Evolutionary conservation across 1,140 invertebrate genomes (phyloP), one percentile per base, ranked within the genome.

Genomic region (Drosophila pseudoananassae): DNA sequence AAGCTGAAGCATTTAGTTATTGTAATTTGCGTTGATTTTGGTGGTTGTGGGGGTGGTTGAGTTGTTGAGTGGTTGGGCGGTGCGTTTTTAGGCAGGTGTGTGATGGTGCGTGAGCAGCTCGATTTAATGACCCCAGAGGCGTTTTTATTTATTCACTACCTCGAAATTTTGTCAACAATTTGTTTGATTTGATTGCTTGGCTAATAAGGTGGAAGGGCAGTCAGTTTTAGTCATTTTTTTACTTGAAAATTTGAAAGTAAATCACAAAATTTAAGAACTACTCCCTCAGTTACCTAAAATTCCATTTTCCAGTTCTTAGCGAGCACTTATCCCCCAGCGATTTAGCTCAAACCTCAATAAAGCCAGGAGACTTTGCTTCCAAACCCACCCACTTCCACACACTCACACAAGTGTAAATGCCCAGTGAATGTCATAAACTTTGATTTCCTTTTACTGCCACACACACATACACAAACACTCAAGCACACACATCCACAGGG

Each of bases 81-180:
- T 68, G 63, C 23, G 29, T 25, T 60, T 61, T 57, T 33, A 29
- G 17, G 20, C 38, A 53, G 5, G 53, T 49, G 25, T 27, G 60
- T n/a, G 43, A 20, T 20, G 68, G 77, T 85, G 81, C 81, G 77
- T 85, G 81, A 56, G 53, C 51, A 4, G 25, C 25, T 77, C 77
- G 74, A 87, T 82, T 87, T 85, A 85, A 85, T 85, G 82, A 60
- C 58, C 69, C 31, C 36, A 43, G 9, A 38, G 53, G 40, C 56
- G 54, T 55, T 63, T 80, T 74, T 74, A 74, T 74, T 74, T 74
- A 81, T 78, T 81, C 70, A 82, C 70, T 58, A 76, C 52, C 23
- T 43, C 68, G 69, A 74, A 78, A 87, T 87, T 85, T 87, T 82
- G 82, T 85, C 78, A 85, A 85, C 82, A 88, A 85, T 87, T 85